Evolutionary conservation across 64 coral and sea anemone species (phyloP).

Genomic region (Porites australiensis): DNA sequence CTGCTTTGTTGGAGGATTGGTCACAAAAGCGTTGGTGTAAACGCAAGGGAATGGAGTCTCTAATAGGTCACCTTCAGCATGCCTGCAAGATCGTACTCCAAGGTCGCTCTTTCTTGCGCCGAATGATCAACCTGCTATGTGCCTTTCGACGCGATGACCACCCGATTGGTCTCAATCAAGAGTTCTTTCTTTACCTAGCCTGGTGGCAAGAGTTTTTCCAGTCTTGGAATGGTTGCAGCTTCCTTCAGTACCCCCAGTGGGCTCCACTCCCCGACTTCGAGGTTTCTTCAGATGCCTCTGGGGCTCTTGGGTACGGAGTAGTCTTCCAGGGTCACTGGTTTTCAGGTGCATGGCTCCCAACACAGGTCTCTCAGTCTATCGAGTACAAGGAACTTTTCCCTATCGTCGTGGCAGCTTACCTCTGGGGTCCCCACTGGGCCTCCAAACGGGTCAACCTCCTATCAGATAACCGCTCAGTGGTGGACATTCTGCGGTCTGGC

Average conservation of each 20-base stretch:
- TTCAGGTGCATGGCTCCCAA: not conserved
- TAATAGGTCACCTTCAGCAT: slow-evolving; percentile 46
- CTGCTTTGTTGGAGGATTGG: not conserved
- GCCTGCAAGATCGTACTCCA: slow-evolving; percentile 32
- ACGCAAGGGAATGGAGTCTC: too few species aligned
- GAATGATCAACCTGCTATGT: slow-evolving; percentile 17
- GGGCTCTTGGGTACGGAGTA: slow-evolving; percentile 18
- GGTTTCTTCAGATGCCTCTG: slow-evolving; percentile 44
- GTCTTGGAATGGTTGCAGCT: slow-evolving; percentile 36
- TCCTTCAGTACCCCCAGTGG: slow-evolving; percentile 22
- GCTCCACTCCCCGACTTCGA: slow-evolving; percentile 4
- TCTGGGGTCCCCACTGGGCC: slow-evolving; percentile 24
- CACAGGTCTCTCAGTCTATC: slow-evolving; percentile 12
- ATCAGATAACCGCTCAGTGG: slow-evolving; percentile 12
- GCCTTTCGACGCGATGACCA: slow-evolving; percentile 41
- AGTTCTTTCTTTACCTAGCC: slow-evolving; percentile 9
- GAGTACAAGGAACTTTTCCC: slow-evolving; percentile 17
- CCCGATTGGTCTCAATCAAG: slow-evolving; percentile 37
- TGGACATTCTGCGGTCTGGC: slow-evolving; percentile 1
- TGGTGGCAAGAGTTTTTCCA: slow-evolving; percentile 44
- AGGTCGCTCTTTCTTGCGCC: slow-evolving; percentile 23
- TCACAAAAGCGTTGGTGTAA: slow-evolving; percentile 15
- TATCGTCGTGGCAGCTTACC: slow-evolving; percentile 18
- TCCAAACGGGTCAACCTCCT: not conserved
- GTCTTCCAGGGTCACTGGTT: slow-evolving; percentile 1